Conservation (phyloP, 2,888 invertebrate genomes). For the Melangyna quadrimaculata region DNA sequence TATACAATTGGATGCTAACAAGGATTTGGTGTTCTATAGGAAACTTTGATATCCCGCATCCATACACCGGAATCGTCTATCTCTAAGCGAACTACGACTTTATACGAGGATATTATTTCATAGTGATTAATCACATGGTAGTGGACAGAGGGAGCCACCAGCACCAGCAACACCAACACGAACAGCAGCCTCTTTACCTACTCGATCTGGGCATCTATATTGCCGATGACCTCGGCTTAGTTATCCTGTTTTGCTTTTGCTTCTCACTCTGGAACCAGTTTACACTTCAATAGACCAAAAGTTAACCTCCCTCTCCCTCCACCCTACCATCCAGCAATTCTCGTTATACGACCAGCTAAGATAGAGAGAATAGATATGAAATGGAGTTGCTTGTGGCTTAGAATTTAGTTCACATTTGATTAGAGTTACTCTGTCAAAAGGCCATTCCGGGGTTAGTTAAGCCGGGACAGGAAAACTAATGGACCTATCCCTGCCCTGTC, state of each 20-base stretch:
- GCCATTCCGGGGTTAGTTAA: slow-evolving; percentile 56
- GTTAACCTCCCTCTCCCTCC: neutral
- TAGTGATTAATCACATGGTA: slow-evolving; percentile 67
- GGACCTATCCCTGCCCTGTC: slow-evolving; percentile 24
- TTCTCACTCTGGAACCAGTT: slow-evolving; percentile 34
- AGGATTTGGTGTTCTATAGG: slow-evolving; percentile 10
- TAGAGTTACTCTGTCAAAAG: slow-evolving; percentile 65
- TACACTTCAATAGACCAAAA: slow-evolving; percentile 66
- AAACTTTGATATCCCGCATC: slow-evolving; percentile 7
- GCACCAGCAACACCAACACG: neutral
- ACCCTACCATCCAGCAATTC: neutral
- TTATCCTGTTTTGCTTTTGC: slow-evolving; percentile 62
- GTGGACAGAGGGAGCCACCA: slow-evolving; percentile 58
- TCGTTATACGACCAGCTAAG: neutral
- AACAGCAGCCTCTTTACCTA: slow-evolving; percentile 21
- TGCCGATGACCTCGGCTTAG: slow-evolving; percentile 61
- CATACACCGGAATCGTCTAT: slow-evolving; percentile 47
- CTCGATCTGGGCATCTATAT: slow-evolving; percentile 24
- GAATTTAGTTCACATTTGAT: slow-evolving; percentile 59
- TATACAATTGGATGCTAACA: slow-evolving; percentile 41
- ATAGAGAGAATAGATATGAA: neutral
- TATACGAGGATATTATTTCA: slow-evolving; percentile 64
- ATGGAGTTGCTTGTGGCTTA: slow-evolving; percentile 26
- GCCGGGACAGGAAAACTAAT: slow-evolving; percentile 66
- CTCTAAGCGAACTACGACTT: slow-evolving; percentile 28